Conservation (phyloP, 2,113 vertebrate species). For the Anolis carolinensis region DNA sequence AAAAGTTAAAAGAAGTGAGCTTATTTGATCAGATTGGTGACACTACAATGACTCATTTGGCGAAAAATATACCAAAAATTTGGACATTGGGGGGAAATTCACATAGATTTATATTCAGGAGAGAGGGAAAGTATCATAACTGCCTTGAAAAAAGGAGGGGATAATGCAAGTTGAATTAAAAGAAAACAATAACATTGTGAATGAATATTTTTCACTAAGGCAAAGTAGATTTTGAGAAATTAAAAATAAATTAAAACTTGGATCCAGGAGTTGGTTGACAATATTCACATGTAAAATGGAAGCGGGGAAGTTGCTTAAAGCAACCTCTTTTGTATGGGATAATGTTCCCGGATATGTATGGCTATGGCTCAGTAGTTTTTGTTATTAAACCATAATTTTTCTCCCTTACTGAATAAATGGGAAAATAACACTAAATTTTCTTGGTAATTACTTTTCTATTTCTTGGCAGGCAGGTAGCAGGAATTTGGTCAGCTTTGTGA, state of each 20-base stretch:
- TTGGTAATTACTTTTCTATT: neutral
- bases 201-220: neutral
- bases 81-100: neutral
- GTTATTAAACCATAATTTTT: neutral
- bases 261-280: no score
- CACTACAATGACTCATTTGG: neutral
- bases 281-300: neutral
- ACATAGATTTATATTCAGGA: neutral
- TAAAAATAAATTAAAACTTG: no score
- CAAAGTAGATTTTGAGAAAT: no score
- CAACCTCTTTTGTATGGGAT: neutral
- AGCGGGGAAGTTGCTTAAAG: no score
- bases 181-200: neutral
- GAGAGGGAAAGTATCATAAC: neutral
- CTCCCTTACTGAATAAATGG: neutral
- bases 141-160: neutral
- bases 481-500: neutral
- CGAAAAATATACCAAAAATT: neutral
- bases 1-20: no score
- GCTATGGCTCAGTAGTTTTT: neutral
- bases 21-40: no score
- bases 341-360: neutral
- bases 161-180: neutral
- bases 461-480: neutral
- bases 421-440: neutral